Conservation (phyloP, 2,888 invertebrate genomes). For the Tinea pellionella region DNA sequence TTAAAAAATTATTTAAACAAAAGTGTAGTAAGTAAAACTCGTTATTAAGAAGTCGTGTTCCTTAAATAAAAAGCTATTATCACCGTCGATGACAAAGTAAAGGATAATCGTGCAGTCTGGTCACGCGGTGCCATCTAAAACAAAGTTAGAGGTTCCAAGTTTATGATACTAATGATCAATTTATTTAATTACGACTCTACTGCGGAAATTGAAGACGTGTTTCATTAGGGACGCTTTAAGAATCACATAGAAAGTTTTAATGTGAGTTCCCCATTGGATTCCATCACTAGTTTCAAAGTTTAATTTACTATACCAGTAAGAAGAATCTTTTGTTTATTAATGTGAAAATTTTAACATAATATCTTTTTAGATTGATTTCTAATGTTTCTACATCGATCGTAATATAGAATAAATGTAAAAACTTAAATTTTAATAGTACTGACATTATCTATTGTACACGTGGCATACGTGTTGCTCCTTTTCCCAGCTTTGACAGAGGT, state of each 20-base stretch:
- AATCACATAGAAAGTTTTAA: conserved; percentile 13
- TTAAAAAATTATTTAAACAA: not conserved
- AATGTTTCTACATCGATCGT: too few species aligned
- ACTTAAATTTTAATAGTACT: not conserved
- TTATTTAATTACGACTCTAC: conserved; percentile 39
- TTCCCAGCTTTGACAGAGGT: conserved; percentile 52
- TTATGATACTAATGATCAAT: conserved; percentile 43
- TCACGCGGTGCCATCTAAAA: conserved; percentile 32
- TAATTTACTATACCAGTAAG: not conserved
- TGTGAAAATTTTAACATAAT: too few species aligned
- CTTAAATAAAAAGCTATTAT: not conserved
- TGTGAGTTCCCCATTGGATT: not conserved
- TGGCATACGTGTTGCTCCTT: conserved; percentile 46
- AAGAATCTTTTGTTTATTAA: not conserved
- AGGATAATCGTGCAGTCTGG: conserved; percentile 32
- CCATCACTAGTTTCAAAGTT: not conserved
- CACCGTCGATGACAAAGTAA: conserved; percentile 1
- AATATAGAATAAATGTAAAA: too few species aligned
- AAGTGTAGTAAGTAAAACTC: not conserved
- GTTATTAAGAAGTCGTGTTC: not conserved
- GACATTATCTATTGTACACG: conserved; percentile 13
- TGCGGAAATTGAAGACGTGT: conserved; percentile 18
- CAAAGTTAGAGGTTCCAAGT: conserved; percentile 33
- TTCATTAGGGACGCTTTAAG: conserved; percentile 11
- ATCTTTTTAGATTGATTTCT: not conserved